phyloP scores from a whole-genome alignment of 1,140 invertebrate genomes.

The Hycleus phaleratus region DNA sequence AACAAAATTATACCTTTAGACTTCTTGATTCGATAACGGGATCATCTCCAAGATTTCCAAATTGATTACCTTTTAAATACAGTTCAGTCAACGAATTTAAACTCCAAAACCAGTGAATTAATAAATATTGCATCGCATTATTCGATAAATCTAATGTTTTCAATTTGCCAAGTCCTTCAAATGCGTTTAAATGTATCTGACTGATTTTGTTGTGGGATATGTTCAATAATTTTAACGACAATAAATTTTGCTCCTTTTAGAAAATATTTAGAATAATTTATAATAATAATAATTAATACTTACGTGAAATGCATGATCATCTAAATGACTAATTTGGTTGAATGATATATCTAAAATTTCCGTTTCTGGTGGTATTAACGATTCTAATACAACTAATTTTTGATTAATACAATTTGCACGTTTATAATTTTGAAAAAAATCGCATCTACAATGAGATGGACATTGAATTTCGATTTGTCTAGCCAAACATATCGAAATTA shows the following conservation, averaged over 20 bases:
- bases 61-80: conserved; percentile 28
- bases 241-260: conserved; percentile 25
- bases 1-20: conserved; percentile 16
- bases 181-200: conserved; percentile 26
- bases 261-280: conserved; percentile 1
- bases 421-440: conserved; percentile 42
- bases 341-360: conserved; percentile 45
- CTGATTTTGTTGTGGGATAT: conserved; percentile 26
- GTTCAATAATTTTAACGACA: conserved; percentile 26
- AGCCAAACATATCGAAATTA: neutral
- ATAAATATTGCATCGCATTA: conserved; percentile 27
- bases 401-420: conserved; percentile 43
- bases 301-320: conserved; percentile 47
- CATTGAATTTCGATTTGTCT: conserved; percentile 30
- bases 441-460: conserved; percentile 47
- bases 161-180: conserved; percentile 21
- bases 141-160: conserved; percentile 30
- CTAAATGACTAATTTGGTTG: conserved; percentile 45
- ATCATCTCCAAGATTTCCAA: conserved; percentile 16
- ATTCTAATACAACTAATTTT: conserved; percentile 43
- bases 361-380: conserved; percentile 42
- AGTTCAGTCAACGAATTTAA: conserved; percentile 20
- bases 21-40: conserved; percentile 15
- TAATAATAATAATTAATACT: conserved; percentile 13
- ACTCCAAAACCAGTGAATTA: conserved; percentile 22